A percentile compares a stretch with the other conserved stretches of the same genome.
Conservation (phyloP, 2,113 vertebrate species). For the Callaeas wilsoni region DNA sequence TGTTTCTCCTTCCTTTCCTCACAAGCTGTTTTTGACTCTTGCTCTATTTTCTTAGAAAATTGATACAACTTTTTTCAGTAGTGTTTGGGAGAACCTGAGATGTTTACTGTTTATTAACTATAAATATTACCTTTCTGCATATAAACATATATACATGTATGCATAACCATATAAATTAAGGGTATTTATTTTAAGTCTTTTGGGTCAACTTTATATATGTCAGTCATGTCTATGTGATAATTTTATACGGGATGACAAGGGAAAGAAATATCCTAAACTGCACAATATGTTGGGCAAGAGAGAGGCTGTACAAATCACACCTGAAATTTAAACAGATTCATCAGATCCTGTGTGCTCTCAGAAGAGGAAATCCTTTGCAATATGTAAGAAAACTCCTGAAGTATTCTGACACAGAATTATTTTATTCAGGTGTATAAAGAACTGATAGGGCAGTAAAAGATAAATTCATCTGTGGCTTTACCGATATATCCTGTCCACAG, state of each 20-base stretch:
- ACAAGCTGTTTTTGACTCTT: not conserved
- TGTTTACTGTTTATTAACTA: not conserved
- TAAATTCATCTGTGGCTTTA: not conserved
- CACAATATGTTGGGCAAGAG: fast-evolving
- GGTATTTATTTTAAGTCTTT: not conserved
- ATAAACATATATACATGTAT: not conserved
- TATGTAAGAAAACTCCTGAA: not conserved
- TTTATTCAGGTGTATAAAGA: not conserved
- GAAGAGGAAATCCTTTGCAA: not conserved
- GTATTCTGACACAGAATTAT: not conserved
- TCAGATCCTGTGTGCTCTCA: not conserved
- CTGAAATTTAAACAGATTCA: not conserved
- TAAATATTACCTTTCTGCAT: not conserved
- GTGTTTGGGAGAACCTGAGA: not conserved
- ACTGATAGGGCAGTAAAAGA: not conserved
- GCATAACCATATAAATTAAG: not conserved
- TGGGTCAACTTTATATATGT: not conserved
- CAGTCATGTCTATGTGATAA: not conserved
- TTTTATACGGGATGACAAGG: not conserved
- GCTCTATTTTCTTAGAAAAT: not conserved
- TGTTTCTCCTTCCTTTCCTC: not conserved
- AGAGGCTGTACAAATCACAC: not conserved
- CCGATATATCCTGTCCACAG: not conserved
- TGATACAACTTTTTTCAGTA: not conserved
- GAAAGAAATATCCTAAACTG: not conserved